Evolutionary conservation across 2,888 invertebrate genomes (phyloP).

Genomic region (Cheilosia urbana): DNA sequence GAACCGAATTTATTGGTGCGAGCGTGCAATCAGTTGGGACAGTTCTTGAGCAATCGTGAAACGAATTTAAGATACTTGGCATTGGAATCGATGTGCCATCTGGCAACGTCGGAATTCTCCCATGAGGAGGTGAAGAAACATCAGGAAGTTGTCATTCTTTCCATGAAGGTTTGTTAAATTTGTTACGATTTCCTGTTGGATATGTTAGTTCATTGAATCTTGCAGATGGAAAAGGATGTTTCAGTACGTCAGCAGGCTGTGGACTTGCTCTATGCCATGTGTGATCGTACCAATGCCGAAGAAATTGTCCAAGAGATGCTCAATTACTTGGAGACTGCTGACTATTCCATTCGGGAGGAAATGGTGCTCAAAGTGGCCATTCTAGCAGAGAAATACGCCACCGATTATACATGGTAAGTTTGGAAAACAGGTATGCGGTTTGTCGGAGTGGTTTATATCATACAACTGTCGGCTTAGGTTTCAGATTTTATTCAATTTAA

Average conservation of each 20-base stretch:
- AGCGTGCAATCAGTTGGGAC: constrained; percentile 99
- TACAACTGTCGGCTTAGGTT: not conserved
- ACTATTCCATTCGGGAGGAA: constrained; percentile 99
- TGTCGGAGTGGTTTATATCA: not conserved
- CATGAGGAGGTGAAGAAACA: constrained; percentile 99
- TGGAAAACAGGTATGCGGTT: constrained; percentile 72
- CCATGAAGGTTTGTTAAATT: constrained; percentile 90
- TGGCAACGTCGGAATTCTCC: constrained; percentile 99
- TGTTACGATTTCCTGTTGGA: too few relatives aligned
- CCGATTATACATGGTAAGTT: constrained; percentile 98
- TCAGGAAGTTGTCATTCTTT: constrained; percentile 99
- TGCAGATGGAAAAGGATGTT: constrained; percentile 97
- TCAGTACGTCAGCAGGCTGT: constrained; percentile 99
- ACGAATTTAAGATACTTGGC: constrained; percentile 99
- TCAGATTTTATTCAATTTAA: not conserved
- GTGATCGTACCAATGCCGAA: constrained; percentile 99
- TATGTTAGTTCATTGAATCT: not conserved
- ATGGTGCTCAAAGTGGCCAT: constrained; percentile 99
- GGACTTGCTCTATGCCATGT: constrained; percentile 99
- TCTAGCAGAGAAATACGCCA: constrained; percentile 99
- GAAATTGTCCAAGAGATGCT: constrained; percentile 99
- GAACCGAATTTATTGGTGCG: constrained; percentile 98
- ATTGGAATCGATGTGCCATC: constrained; percentile 99
- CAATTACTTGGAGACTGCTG: constrained; percentile 99
- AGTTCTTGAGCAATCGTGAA: constrained; percentile 98